Base-by-base conservation (phyloP, 2,888 invertebrate species). In the Trissolcus brochymenae region DNA sequence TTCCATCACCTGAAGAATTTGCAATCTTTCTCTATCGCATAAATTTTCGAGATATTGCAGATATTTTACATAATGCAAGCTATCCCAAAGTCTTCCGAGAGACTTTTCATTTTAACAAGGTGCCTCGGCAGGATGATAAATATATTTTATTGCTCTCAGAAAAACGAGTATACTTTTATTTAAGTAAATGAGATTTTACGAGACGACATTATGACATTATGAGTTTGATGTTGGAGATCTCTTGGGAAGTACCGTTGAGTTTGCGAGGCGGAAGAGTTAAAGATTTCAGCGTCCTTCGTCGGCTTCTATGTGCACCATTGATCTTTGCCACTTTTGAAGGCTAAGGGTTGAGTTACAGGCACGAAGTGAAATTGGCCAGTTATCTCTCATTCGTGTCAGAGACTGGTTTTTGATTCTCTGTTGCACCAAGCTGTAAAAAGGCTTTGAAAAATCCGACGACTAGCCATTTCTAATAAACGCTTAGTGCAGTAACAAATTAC, bases 261-360 rank as follows among this genome's bases (percentile, higher is more conserved):
- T 84, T 82, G 82, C 81, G 82, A 81, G 80, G 81, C 79, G 79
- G 83, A 83, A 83, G 83, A 82, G 81, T 85, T 83, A 78, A 82
- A 85, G 84, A 85, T 85, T 85, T 82, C 65, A 78, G 79, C 79
- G 76, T 56, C 53, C 65, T 59, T 56, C 66, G 62, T 55, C 57
- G 66, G 50, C 65, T 79, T 66, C 55, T 61, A 65, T 57, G 66
- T 62, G 66, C 65, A 17, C 62, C 70, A 76, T 73, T 73, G 79
- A 73, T 76, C 70, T 64, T 71, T 51, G 71, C 66, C 73, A 73
- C 71, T 60, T 70, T 40, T 29, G 55, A 60, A 35, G 62, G 70
- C 56, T 66, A 73, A 73, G 64, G 71, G 19, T 54, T 73, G 57
- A 66, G 73, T 66, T 66, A 67, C 59, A 72, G 79, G 57, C 62